A percentile compares a stretch with the other conserved stretches of the same genome.
These are phyloP conservation scores for Hormiphora californensis DNA, from an alignment of 37 sponge, comb jelly and placozoan genomes.

Conservation along the genomic window DNA sequence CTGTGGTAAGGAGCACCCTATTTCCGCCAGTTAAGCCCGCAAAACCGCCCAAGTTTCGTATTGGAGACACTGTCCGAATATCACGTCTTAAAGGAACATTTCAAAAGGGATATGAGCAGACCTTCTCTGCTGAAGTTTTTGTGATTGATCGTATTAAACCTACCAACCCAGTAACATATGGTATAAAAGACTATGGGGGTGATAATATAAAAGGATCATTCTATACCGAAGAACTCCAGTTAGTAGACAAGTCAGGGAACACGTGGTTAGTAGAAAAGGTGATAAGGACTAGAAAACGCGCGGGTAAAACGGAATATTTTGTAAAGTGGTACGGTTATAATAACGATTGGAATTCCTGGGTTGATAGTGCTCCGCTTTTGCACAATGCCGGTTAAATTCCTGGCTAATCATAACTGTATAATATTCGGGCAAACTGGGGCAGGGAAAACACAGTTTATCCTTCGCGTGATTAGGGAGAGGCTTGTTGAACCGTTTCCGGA, in stretches of 20 bases:
- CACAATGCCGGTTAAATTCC: not conserved
- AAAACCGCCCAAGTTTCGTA: not conserved
- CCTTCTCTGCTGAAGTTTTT: not conserved
- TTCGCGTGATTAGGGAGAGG: not conserved
- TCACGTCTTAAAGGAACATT: not conserved
- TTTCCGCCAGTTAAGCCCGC: not conserved
- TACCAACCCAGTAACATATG: conserved; percentile 3
- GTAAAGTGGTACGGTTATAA: not conserved
- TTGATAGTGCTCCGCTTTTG: not conserved
- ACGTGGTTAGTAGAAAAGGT: not conserved
- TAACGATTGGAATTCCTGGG: not conserved
- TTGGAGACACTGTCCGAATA: conserved; percentile 15
- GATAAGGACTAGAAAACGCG: not conserved
- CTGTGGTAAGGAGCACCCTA: not conserved
- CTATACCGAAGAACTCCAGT: not conserved
- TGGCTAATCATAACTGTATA: not conserved
- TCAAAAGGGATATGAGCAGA: conserved; percentile 40
- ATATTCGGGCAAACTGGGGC: not conserved
- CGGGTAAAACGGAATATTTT: not conserved
- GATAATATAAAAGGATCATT: not conserved
- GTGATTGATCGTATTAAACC: not conserved
- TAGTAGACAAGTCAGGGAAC: not conserved
- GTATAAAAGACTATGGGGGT: not conserved
- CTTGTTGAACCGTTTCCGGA: not conserved
- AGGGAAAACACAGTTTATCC: not conserved